phyloP scores from a whole-genome alignment of 2,797 vertebrate genomes.

The Gymnodraco acuticeps region DNA sequence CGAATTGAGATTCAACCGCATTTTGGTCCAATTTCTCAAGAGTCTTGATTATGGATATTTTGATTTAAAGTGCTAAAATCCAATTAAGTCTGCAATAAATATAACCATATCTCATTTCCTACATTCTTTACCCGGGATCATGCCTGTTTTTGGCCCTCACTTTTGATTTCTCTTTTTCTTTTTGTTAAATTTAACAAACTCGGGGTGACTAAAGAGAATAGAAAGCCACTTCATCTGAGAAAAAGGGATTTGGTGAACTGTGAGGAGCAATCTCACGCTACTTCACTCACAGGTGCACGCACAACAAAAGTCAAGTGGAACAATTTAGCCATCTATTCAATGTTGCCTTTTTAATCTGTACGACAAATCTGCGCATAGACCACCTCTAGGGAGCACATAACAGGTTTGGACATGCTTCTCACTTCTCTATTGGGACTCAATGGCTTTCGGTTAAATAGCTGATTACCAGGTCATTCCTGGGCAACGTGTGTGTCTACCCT shows the following conservation, averaged over 20 bases:
- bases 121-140: conserved; percentile 31
- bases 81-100: neutral
- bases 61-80: neutral
- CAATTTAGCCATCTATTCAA: conserved; percentile 86
- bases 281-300: conserved; percentile 85
- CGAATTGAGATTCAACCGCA: neutral
- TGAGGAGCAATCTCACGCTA: conserved; percentile 82
- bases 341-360: conserved; percentile 92
- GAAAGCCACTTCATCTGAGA: conserved; percentile 56
- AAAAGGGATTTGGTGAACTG: conserved; percentile 75
- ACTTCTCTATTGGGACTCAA: conserved; percentile 91
- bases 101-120: conserved; percentile 32
- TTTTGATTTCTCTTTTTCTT: conserved; percentile 50
- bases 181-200: conserved; percentile 79
- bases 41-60: neutral
- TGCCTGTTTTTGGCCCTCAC: conserved; percentile 52
- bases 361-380: conserved; percentile 91
- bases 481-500: conserved; percentile 91
- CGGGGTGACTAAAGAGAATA: conserved; percentile 77
- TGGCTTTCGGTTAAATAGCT: conserved; percentile 94
- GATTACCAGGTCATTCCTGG: conserved; percentile 97
- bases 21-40: neutral
- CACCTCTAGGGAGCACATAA: conserved; percentile 94
- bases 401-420: conserved; percentile 94
- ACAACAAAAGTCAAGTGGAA: conserved; percentile 86